Percentiles rank a stretch among this genome's conserved stretches.
Evolutionary conservation across 1,140 invertebrate species (phyloP).

Genomic region (Temnothorax longispinosus): DNA sequence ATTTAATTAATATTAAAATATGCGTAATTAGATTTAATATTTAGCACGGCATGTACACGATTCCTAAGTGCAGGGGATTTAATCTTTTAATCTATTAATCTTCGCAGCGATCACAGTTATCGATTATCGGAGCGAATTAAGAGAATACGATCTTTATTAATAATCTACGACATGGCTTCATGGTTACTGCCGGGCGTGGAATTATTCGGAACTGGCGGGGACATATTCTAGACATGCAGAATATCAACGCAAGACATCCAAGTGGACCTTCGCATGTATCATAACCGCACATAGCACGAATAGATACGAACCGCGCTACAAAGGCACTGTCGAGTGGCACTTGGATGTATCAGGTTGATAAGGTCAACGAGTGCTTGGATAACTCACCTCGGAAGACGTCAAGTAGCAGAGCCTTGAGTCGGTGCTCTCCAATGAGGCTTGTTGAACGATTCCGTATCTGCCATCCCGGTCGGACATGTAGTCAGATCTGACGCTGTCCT

Average conservation of each 20-base stretch:
- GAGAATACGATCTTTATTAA: background rate
- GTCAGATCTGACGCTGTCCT: conserved; percentile 95
- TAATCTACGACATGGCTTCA: background rate
- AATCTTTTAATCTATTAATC: conserved; percentile 13
- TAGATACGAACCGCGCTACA: conserved; percentile 15
- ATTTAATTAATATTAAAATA: conserved; percentile 35
- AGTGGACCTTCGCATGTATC: background rate
- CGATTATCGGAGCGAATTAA: conserved; percentile 8
- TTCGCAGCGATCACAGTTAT: background rate
- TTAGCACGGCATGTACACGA: background rate
- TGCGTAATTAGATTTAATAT: conserved; percentile 48
- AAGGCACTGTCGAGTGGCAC: conserved; percentile 59
- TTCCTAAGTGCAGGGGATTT: conserved; percentile 14
- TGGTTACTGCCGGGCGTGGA: background rate
- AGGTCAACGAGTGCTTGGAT: conserved; percentile 79
- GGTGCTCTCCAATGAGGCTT: conserved; percentile 96
- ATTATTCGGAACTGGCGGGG: background rate
- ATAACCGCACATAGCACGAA: conserved; percentile 8
- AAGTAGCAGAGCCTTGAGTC: conserved; percentile 97
- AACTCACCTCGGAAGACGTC: conserved; percentile 97
- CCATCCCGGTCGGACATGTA: conserved; percentile 95
- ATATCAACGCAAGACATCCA: conserved; percentile 29
- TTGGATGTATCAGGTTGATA: conserved; percentile 76
- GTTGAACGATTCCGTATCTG: conserved; percentile 94
- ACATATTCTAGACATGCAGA: conserved; percentile 25